Base-by-base conservation (phyloP, 2,888 invertebrate genomes). In the Pantelozetes paolii region DNA sequence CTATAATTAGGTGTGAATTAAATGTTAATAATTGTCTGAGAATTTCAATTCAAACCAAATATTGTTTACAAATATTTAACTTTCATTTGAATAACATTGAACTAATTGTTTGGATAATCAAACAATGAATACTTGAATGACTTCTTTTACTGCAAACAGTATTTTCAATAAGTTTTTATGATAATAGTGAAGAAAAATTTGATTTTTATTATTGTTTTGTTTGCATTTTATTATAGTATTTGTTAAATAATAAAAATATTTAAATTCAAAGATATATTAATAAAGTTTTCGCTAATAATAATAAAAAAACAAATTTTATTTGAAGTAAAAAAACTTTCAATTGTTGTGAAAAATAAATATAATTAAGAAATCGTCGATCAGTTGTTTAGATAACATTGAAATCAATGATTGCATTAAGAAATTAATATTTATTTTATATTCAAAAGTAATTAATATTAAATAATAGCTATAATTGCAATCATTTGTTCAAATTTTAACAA, bases 1-100 rank as follows among this genome's bases (percentile, higher is more conserved):
- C 54, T 26, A 54, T 54, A 54, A 54, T 54, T 54, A 54, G 54
- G 54, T 54, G 54, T 54, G 54, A 26, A 54, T 23, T 54, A 11
- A 26, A 26, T 8, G n/a, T 5, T 36, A 26, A 23, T 23, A 54
- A 9, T 26, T 54, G 23, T 54, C 23, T 11, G 23, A n/a, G 2
- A 26, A 54, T n/a, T 54, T 23, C 11, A 26, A 26, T 54, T 8
- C 26, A 26, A 54, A 54, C 26, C 9, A 54, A 26, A 26, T 23
- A 23, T 54, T 23, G 18, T 6, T 26, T 54, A 26, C 9, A 45
- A 45, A 45, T 45, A 45, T 45, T 45, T 45, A 45, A 36, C 36
- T 8, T 45, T 26, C 54, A 26, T 11, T 54, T 54, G 1, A 9
- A 26, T 54, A 54, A 54, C 54, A 54, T 54, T 54, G 54, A 54